These are phyloP conservation scores for Drosophila basisetae DNA, from an alignment of 2,888 invertebrate genomes.

Conservation along the genomic window DNA sequence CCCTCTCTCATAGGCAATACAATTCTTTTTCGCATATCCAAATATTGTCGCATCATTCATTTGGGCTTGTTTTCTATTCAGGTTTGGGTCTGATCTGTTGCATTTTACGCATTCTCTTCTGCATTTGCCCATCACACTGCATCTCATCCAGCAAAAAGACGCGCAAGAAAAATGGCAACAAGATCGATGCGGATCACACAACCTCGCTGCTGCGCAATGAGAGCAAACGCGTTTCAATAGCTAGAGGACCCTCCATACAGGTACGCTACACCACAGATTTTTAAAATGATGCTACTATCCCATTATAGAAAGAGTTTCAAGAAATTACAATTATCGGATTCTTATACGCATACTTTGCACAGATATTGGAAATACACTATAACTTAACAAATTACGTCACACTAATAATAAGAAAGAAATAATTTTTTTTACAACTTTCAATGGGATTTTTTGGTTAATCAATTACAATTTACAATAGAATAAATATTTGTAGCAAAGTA, in stretches of 20 bases:
- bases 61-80: conserved; percentile 36
- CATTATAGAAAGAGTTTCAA: too few species aligned
- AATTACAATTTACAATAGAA: too few species aligned
- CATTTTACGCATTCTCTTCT: conserved; percentile 92
- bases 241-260: conserved; percentile 83
- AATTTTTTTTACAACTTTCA: background rate
- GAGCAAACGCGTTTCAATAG: conserved; percentile 85
- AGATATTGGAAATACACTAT: too few species aligned
- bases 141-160: conserved; percentile 89
- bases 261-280: conserved; percentile 34
- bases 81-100: conserved; percentile 93
- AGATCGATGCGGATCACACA: conserved; percentile 85
- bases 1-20: conserved; percentile 90
- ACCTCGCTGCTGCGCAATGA: conserved; percentile 85
- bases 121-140: conserved; percentile 93
- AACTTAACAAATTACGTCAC: too few species aligned
- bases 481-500: background rate
- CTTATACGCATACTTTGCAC: too few species aligned
- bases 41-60: background rate
- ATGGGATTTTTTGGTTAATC: background rate
- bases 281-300: too few species aligned
- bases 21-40: background rate
- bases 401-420: background rate
- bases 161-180: conserved; percentile 86
- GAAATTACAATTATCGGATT: too few species aligned